Conservation (phyloP, 1,140 invertebrate species). For the Cephus cinctus region DNA sequence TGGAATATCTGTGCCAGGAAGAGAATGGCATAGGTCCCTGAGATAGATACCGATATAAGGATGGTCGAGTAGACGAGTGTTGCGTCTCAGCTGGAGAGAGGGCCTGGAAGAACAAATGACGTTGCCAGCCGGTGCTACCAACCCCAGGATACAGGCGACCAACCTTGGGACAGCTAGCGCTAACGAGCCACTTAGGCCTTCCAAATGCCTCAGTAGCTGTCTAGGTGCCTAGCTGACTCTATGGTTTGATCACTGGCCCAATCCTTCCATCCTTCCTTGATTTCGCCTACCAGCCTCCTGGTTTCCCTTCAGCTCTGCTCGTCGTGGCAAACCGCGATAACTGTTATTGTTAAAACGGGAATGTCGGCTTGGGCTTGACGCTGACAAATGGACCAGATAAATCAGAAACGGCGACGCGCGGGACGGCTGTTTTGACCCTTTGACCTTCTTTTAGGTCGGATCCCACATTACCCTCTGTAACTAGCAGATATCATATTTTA, state of each 20-base stretch:
- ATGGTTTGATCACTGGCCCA: slow-evolving; percentile 9
- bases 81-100: neutral
- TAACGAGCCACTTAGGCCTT: slow-evolving; percentile 20
- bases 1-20: too few species aligned
- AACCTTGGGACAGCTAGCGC: slow-evolving; percentile 8
- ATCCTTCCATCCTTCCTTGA: neutral
- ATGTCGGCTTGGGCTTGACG: slow-evolving; percentile 2
- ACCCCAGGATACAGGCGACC: too few species aligned
- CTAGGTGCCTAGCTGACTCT: slow-evolving; percentile 6
- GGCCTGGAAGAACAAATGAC: neutral
- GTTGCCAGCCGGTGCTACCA: neutral
- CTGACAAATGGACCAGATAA: slow-evolving; percentile 3
- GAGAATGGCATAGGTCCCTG: neutral
- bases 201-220: slow-evolving; percentile 1
- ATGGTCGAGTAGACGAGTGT: neutral
- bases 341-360: slow-evolving; percentile 7
- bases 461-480: too few species aligned
- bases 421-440: neutral
- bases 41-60: neutral
- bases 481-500: too few species aligned
- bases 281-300: neutral
- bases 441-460: too few species aligned
- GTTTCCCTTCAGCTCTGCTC: neutral
- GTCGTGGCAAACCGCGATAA: slow-evolving; percentile 2
- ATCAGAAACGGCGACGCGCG: neutral